These are phyloP conservation scores for Neoitamus cyanurus DNA, from an alignment of 2,888 invertebrate species.

Conservation along the genomic window DNA sequence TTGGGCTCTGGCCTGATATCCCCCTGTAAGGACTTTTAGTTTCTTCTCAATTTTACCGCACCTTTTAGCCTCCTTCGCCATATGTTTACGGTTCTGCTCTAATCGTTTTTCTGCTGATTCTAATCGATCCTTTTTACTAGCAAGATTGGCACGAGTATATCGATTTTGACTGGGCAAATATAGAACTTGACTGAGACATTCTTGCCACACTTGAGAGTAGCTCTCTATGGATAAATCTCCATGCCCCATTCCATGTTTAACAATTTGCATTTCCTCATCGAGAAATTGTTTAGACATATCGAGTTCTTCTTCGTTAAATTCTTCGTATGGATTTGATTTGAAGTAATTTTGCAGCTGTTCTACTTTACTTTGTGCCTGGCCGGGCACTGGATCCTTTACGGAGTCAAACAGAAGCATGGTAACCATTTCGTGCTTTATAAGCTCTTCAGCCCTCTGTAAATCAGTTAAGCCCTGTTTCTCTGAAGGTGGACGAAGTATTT, in stretches of 20 bases:
- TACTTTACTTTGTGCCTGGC: constrained; percentile 63
- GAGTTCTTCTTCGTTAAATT: constrained; percentile 76
- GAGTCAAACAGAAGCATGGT: constrained; percentile 94
- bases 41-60: constrained; percentile 99
- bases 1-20: constrained; percentile 85
- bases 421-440: constrained; percentile 96
- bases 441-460: constrained; percentile 94
- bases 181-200: constrained; percentile 91
- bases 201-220: constrained; percentile 96
- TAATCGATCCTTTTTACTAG: constrained; percentile 94
- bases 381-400: constrained; percentile 76
- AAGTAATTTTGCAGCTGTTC: constrained; percentile 82
- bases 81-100: constrained; percentile 93
- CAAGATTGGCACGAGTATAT: constrained; percentile 93
- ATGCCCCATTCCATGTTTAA: constrained; percentile 94
- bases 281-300: constrained; percentile 74
- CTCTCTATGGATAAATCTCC: constrained; percentile 92
- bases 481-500: constrained; percentile 80
- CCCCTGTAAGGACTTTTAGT: constrained; percentile 92
- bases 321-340: constrained; percentile 87
- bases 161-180: constrained; percentile 92
- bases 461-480: constrained; percentile 84
- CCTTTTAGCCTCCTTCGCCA: constrained; percentile 96
- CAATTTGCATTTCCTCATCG: constrained; percentile 86
- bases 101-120: constrained; percentile 92